phyloP scores from a whole-genome alignment of 2,113 vertebrate genomes.

The Pheucticus melanocephalus region DNA sequence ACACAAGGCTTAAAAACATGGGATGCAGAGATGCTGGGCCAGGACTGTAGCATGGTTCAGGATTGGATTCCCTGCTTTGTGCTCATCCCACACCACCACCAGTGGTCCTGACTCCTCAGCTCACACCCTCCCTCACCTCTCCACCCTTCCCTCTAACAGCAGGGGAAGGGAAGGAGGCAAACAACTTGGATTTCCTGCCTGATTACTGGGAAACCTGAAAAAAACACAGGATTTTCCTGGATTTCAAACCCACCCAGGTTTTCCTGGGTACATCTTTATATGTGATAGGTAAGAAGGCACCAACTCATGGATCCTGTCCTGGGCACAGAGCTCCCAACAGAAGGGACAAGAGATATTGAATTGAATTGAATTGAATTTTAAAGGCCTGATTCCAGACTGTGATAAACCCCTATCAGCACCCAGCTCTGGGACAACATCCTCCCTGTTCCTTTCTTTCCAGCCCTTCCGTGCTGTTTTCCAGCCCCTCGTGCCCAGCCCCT shows the following conservation, averaged over 20 bases:
- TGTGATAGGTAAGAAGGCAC: rapidly evolving
- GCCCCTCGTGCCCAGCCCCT: not conserved
- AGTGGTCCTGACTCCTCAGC: not conserved
- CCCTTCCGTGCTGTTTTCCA: not conserved
- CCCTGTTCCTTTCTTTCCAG: constrained; percentile 6
- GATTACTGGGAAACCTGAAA: not conserved
- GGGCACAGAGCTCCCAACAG: not conserved
- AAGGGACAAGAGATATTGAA: not conserved
- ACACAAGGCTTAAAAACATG: rapidly evolving
- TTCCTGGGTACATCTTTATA: not conserved
- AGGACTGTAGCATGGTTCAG: too few species aligned
- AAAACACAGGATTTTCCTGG: not conserved
- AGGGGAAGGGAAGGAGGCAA: not conserved
- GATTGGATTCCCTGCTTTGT: not conserved
- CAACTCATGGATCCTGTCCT: rapidly evolving
- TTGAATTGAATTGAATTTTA: not conserved
- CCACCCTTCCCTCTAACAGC: not conserved
- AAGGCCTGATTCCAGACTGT: not conserved
- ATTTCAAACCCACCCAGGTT: not conserved
- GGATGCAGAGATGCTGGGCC: not conserved
- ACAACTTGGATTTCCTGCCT: not conserved
- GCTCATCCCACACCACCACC: rapidly evolving
- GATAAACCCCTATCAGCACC: constrained; percentile 10
- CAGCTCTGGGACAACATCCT: not conserved
- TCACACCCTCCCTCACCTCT: not conserved